These are phyloP conservation scores for Chironomus riparius DNA, from an alignment of 2,888 invertebrate genomes.

Conservation along the genomic window DNA sequence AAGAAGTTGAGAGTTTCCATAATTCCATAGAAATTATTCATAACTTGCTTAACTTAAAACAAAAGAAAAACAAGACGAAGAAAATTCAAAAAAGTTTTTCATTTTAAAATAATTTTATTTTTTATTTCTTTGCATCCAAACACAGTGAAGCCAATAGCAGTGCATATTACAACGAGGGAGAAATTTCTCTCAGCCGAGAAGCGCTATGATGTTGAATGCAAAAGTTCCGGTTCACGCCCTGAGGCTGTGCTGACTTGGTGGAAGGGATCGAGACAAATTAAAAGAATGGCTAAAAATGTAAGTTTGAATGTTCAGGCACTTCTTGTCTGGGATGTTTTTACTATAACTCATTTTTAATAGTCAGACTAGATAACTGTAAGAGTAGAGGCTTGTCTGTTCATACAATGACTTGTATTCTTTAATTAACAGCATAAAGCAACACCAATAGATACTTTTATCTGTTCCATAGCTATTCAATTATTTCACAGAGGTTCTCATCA, in stretches of 20 bases:
- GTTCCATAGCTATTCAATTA: no score
- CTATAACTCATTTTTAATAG: neutral
- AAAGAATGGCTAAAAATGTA: conserved; percentile 71
- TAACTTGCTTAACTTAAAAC: no score
- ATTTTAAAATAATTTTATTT: neutral
- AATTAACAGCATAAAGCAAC: no score
- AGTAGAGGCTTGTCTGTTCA: no score
- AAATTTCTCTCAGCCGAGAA: conserved; percentile 75
- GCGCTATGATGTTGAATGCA: conserved; percentile 78
- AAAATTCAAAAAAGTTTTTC: neutral
- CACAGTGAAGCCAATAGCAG: conserved; percentile 78
- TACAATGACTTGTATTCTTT: no score
- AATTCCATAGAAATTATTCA: no score
- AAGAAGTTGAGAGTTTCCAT: no score
- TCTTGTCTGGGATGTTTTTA: neutral
- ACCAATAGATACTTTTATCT: no score
- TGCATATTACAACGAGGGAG: conserved; percentile 75
- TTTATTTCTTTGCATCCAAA: conserved; percentile 31
- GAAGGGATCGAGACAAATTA: conserved; percentile 74
- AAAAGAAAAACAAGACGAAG: neutral
- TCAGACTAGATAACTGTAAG: no score
- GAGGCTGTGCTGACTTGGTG: conserved; percentile 84
- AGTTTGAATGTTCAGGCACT: conserved; percentile 41
- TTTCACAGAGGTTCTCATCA: no score
- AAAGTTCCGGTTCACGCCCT: conserved; percentile 76